phyloP scores from a whole-genome alignment of 2,888 invertebrate species.

The Piscicola geometra region DNA sequence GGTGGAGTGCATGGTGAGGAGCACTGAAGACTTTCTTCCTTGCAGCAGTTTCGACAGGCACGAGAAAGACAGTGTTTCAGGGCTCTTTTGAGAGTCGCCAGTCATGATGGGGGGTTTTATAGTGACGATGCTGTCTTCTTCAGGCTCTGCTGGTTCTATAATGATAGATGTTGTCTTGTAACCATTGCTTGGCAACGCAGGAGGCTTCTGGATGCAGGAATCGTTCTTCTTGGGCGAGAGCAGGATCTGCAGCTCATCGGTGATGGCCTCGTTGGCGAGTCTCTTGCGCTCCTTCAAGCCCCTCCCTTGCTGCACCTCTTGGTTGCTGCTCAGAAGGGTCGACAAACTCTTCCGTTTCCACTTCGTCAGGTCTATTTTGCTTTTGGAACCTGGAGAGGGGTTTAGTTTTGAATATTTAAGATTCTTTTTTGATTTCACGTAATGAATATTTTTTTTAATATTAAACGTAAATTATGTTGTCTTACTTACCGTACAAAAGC shows the following conservation, averaged over 20 bases:
- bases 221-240: slow-evolving; percentile 1
- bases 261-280: slow-evolving; percentile 2
- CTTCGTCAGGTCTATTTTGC: slow-evolving; percentile 17
- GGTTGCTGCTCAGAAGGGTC: slow-evolving; percentile 19
- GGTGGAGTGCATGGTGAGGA: slow-evolving; percentile 30
- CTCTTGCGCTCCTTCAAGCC: not conserved
- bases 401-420: no score
- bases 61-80: not conserved
- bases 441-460: no score
- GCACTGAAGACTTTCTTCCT: slow-evolving; percentile 23
- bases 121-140: slow-evolving; percentile 11
- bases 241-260: slow-evolving; percentile 24
- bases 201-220: not conserved
- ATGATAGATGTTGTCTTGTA: slow-evolving; percentile 29
- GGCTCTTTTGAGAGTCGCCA: not conserved
- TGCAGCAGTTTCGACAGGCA: slow-evolving; percentile 13
- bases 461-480: no score
- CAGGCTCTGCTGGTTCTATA: slow-evolving; percentile 12
- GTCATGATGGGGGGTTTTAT: not conserved
- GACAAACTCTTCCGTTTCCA: slow-evolving; percentile 33
- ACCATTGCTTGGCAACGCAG: slow-evolving; percentile 5
- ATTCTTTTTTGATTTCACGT: no score
- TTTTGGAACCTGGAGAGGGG: slow-evolving; percentile 24
- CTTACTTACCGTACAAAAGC: slow-evolving; percentile 12
- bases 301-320: not conserved